Evolutionary conservation across 2,797 vertebrate species (phyloP).

Genomic region (Capromys pilorides): DNA sequence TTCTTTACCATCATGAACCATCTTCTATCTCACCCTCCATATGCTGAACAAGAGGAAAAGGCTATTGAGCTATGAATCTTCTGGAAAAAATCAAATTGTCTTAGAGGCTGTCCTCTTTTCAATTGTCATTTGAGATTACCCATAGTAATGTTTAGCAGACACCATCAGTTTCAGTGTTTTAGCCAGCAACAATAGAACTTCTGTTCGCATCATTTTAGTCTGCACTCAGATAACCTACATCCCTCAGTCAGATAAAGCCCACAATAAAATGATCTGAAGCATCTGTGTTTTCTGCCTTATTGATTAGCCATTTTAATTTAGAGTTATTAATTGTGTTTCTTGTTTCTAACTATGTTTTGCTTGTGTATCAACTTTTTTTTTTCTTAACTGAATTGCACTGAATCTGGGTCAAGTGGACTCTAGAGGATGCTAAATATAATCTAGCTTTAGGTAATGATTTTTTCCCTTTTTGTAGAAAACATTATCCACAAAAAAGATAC

Average conservation of each 20-base stretch:
- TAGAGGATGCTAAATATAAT: constrained; percentile 31
- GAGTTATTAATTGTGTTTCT: constrained; percentile 55
- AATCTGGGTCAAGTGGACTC: constrained; percentile 54
- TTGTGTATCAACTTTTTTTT: background rate
- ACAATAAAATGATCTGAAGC: constrained; percentile 11
- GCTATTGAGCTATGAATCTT: constrained; percentile 22
- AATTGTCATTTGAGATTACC: constrained; percentile 47
- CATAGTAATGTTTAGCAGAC: background rate
- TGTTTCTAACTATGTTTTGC: constrained; percentile 37
- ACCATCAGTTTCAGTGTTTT: constrained; percentile 17
- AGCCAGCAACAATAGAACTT: constrained; percentile 17
- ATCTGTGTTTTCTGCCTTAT: constrained; percentile 29
- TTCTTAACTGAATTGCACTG: background rate
- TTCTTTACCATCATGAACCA: constrained; percentile 30
- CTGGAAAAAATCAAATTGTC: constrained; percentile 38
- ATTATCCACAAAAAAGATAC: constrained; percentile 37
- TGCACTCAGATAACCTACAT: constrained; percentile 37
- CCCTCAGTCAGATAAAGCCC: background rate
- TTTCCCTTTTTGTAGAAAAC: constrained; percentile 29
- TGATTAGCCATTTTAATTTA: constrained; percentile 45
- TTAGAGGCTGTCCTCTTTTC: constrained; percentile 55
- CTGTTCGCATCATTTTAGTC: background rate
- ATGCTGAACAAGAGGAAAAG: constrained; percentile 35
- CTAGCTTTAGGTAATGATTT: constrained; percentile 28
- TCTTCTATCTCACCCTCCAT: constrained; percentile 11